Conservation (phyloP, 2,888 invertebrate species). For the Venustoraphidia nigricollis region DNA sequence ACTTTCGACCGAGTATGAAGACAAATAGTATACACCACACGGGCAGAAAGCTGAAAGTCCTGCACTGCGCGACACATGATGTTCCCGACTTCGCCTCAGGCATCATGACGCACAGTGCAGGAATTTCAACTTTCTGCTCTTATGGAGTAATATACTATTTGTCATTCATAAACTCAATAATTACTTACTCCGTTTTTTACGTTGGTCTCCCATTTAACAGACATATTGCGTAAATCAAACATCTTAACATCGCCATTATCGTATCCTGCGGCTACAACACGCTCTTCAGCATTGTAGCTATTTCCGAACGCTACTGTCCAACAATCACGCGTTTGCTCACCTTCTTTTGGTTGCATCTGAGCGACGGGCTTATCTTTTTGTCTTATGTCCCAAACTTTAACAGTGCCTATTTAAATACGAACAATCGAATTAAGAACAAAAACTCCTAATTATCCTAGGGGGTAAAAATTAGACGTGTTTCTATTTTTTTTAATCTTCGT, state of each 20-base stretch:
- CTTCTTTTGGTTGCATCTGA: slow-evolving; percentile 62
- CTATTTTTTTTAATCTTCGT: no score
- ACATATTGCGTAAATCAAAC: slow-evolving; percentile 76
- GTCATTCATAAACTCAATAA: background rate
- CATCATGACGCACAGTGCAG: no score
- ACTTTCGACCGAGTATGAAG: no score
- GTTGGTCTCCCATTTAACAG: slow-evolving; percentile 79
- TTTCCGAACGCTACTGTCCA: slow-evolving; percentile 91
- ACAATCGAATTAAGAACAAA: background rate
- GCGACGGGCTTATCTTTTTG: slow-evolving; percentile 82
- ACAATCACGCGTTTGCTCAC: slow-evolving; percentile 66
- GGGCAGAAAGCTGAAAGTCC: no score
- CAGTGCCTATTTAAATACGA: slow-evolving; percentile 39
- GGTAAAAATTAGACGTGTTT: no score
- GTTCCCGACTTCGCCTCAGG: no score
- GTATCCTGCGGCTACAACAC: slow-evolving; percentile 81
- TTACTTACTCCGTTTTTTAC: slow-evolving; percentile 71
- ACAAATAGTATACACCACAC: no score
- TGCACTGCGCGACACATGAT: no score
- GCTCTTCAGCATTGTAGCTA: slow-evolving; percentile 72
- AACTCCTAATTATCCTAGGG: no score
- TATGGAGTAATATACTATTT: no score
- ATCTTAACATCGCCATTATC: slow-evolving; percentile 94
- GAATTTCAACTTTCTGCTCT: no score
- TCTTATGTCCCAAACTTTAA: slow-evolving; percentile 91